Base-by-base conservation (phyloP, 92 coral and sea anemone genomes). In the Umimayanthus chanpuru region DNA sequence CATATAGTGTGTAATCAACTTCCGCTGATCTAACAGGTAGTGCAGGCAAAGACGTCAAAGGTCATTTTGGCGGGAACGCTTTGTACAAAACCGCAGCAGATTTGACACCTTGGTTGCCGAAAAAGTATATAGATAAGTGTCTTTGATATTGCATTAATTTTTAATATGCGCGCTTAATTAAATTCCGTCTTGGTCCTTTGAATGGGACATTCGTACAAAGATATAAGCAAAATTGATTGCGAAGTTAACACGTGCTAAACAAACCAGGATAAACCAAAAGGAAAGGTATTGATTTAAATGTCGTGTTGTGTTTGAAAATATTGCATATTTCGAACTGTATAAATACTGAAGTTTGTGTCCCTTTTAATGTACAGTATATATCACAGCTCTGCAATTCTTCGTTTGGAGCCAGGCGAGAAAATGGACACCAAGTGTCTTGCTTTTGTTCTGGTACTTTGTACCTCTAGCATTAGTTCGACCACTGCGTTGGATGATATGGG, bases 371-470 rank as follows among this genome's bases (percentile, higher is more conserved):
- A 47, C 50, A 5, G 1, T 11, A 47, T 47, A 32, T 10, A 55
- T 55, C 9, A 61, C 68, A 61, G 68, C 25, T 61, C 25, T 18
- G 25, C 77, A 14, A 6, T 73, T 53, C 32, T 15, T 4, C 47
- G 39, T 73, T 73, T 12, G 40, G 20, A 29, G 23, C 23, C 9
- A 36, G 25, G 6, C 10, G 18, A 20, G 47, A 32, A 10, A 6
- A 74, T 74, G 79, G 79, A 74, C 79, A 14, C 79, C 47, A 32
- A 16, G 11, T 74, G 79, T 74, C 79, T 74, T 21, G 12, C 23
- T 9, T 1, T 74, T 6, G 79, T 74, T 9, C 23, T 38, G 18
- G 47, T 74, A 38, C 79, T 74, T 15, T 74, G 79, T 38, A 38
- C 79, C 10, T 15, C 15, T 10, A 38, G 79, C 10, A 32, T 41